Evolutionary conservation across 1,140 invertebrate genomes (phyloP).

Genomic region (Andrena cerasifolii): DNA sequence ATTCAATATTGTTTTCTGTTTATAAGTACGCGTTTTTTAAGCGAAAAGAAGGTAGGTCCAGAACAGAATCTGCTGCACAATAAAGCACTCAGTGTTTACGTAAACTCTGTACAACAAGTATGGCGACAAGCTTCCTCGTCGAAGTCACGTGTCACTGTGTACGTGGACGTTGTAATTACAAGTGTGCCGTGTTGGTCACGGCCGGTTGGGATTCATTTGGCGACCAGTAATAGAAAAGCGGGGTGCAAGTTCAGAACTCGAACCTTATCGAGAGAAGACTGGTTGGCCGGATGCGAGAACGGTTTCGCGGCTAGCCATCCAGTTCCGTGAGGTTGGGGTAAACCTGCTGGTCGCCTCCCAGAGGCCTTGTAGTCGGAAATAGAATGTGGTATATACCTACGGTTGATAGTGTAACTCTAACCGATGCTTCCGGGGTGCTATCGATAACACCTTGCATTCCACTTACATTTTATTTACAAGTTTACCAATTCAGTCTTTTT

Average conservation of each 20-base stretch:
- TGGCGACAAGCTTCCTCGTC: neutral
- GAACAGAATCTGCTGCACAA: no score
- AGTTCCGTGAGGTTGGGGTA: slow-evolving; percentile 59
- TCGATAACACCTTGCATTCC: slow-evolving; percentile 59
- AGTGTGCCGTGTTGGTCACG: slow-evolving; percentile 32
- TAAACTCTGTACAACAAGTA: neutral
- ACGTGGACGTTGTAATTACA: slow-evolving; percentile 21
- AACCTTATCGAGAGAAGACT: slow-evolving; percentile 53
- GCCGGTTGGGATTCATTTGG: slow-evolving; percentile 64
- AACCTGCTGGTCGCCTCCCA: slow-evolving; percentile 64
- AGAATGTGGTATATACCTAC: slow-evolving; percentile 61
- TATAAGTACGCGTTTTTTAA: no score
- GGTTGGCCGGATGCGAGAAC: slow-evolving; percentile 53
- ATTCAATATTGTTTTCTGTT: no score
- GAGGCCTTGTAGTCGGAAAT: slow-evolving; percentile 69
- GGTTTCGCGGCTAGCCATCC: slow-evolving; percentile 58
- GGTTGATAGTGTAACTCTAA: slow-evolving; percentile 50
- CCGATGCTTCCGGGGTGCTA: slow-evolving; percentile 48
- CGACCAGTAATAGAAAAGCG: slow-evolving; percentile 62
- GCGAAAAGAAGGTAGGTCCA: no score
- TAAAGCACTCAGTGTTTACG: no score
- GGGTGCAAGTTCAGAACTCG: slow-evolving; percentile 36
- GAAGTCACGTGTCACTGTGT: slow-evolving; percentile 8
- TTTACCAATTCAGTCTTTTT: neutral
- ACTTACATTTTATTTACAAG: slow-evolving; percentile 16